Conservation (phyloP, 2,113 vertebrate species). For the Pelodiscus sinensis region DNA sequence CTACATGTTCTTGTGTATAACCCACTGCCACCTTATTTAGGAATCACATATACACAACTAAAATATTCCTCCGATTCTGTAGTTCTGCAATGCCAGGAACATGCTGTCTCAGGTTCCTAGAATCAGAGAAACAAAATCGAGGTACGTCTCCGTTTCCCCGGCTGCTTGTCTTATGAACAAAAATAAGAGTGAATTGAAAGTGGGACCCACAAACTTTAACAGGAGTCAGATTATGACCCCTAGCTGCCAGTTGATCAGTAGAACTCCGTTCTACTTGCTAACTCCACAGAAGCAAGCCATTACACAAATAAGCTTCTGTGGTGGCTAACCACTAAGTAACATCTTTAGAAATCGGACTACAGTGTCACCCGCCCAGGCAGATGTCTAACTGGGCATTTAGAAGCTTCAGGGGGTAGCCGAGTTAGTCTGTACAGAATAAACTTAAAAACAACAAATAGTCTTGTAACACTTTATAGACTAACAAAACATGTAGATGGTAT, state of each 20-base stretch:
- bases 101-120: neutral
- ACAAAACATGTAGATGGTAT: too few relatives aligned
- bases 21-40: neutral
- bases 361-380: neutral
- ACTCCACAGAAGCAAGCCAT: neutral
- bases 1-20: neutral
- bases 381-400: neutral
- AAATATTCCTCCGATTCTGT: neutral
- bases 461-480: too few relatives aligned
- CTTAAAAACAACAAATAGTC: too few relatives aligned
- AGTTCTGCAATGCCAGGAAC: neutral
- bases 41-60: neutral
- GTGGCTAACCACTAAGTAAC: neutral
- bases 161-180: neutral
- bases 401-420: too few relatives aligned
- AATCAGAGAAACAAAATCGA: neutral
- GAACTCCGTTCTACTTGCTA: neutral
- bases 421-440: too few relatives aligned
- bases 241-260: neutral
- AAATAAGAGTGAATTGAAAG: neutral
- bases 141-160: neutral
- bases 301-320: neutral
- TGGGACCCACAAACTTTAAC: neutral
- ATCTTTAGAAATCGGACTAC: neutral
- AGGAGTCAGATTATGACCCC: neutral